Percentiles rank a stretch among this genome's conserved stretches.
Conservation (phyloP, 2,797 vertebrate genomes). For the Takifugu rubripes region DNA sequence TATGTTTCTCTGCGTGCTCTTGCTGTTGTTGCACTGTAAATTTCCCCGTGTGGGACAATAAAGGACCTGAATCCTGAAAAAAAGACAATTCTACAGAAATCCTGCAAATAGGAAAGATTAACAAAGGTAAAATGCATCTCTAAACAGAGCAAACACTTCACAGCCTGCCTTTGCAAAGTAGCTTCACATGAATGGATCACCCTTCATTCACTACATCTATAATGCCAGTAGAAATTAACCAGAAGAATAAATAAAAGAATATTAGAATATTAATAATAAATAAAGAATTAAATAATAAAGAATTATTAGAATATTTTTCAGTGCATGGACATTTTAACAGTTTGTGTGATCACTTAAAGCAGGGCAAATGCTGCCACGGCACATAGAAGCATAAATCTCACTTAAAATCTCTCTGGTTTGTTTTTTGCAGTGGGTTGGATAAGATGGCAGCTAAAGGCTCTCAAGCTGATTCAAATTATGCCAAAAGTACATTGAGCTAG, state of each 20-base stretch:
- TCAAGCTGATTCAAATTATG: too few species aligned
- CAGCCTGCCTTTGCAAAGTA: neutral
- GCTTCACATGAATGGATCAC: neutral
- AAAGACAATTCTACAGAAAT: too few species aligned
- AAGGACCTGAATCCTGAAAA: too few species aligned
- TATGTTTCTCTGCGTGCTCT: too few species aligned
- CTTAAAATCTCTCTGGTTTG: too few species aligned
- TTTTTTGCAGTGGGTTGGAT: too few species aligned
- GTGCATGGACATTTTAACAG: slow-evolving; percentile 4
- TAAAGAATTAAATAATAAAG: neutral
- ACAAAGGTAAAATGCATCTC: neutral
- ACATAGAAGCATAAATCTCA: too few species aligned
- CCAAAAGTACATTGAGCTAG: too few species aligned
- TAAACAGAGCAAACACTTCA: neutral
- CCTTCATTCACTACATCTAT: neutral
- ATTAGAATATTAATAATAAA: neutral
- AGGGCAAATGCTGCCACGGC: too few species aligned
- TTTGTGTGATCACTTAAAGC: neutral
- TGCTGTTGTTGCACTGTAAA: too few species aligned
- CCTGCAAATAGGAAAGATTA: slow-evolving; percentile 1
- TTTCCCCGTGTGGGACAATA: too few species aligned
- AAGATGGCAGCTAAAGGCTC: too few species aligned
- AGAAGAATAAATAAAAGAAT: neutral
- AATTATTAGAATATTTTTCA: neutral
- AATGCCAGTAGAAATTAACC: neutral